These are phyloP conservation scores for Carcinoscorpius rotundicauda DNA, from an alignment of 1,140 invertebrate genomes.

Conservation along the genomic window DNA sequence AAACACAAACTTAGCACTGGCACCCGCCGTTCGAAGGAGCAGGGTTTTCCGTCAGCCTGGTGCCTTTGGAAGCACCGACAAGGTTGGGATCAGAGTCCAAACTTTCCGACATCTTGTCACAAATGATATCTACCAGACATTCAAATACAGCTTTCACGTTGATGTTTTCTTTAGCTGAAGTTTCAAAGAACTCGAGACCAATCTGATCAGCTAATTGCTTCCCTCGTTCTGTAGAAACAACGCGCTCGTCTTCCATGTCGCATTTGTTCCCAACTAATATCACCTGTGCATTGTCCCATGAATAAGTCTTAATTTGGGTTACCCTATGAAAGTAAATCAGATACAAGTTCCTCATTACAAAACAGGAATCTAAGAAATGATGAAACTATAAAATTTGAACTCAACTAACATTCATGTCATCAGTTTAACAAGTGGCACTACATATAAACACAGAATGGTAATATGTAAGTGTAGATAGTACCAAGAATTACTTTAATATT, in stretches of 20 bases:
- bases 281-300: conserved; percentile 99
- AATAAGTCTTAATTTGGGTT: conserved; percentile 99
- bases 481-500: too few relatives aligned
- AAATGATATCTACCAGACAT: conserved; percentile 97
- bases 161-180: conserved; percentile 98
- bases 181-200: conserved; percentile 98
- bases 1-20: conserved; percentile 22
- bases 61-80: conserved; percentile 55
- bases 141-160: conserved; percentile 99
- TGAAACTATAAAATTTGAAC: too few relatives aligned
- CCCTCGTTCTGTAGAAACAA: conserved; percentile 92
- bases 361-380: too few relatives aligned
- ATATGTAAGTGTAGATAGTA: too few relatives aligned
- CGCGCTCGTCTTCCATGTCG: conserved; percentile 98
- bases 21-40: conserved; percentile 17
- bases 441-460: too few relatives aligned
- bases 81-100: conserved; percentile 86
- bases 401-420: too few relatives aligned
- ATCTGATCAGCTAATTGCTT: conserved; percentile 95
- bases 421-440: too few relatives aligned
- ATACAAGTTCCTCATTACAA: too few relatives aligned
- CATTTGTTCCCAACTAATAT: conserved; percentile 96
- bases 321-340: too few relatives aligned
- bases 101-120: conserved; percentile 99
- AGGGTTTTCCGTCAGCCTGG: conserved; percentile 55